Evolutionary conservation across 2,113 vertebrate species (phyloP), one percentile per base, ranked within the genome.

Genomic region (Myrmecophaga tridactyla): DNA sequence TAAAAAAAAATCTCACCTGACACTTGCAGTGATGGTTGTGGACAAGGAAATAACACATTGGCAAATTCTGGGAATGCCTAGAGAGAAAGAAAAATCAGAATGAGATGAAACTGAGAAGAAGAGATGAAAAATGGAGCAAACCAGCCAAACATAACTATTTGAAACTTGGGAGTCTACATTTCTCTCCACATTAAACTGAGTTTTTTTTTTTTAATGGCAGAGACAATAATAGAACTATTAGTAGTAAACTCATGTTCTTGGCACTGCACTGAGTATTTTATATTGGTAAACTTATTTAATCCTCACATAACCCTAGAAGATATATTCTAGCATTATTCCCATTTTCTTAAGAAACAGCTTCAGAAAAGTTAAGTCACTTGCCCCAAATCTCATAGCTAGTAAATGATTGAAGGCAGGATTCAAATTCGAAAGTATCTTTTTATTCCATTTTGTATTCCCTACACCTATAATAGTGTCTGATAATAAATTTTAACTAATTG

Each of bases 41-140:
- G 94, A 87, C 83, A 96, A 31, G 96, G 85, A 84, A 94, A 89
- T 23, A 97, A 43, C n/a, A 94, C 97, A 67, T 95, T 97, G 90
- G 80, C 21, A 0, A 96, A 95, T 63, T 92, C 88, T 89, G 90
- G 86, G 39, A 88, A 96, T 11, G 90, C 78, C 97, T 97, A 36
- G 51, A 69, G 51, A 63, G 53, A 51, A 95, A 72, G 76, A 76
- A 65, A 62, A 94, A 83, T 81, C n/a, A 89, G 14, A 86, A 20
- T 92, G 58, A 87, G 1, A 2, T 51, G 5, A 23, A 80, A 88
- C 2, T 94, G 67, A 89, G 65, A 88, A 75, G 34, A 23, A 39
- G 56, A 73, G 69, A 58, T 43, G 4, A 85, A 81, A 94, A 76
- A 23, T 36, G 15, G 89, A 91, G 34, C 29, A 46, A 95, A 86